Percentiles rank a stretch among this genome's conserved stretches.
Evolutionary conservation across 2,888 invertebrate species (phyloP).

Genomic region (Cosmorhoe ocellata): DNA sequence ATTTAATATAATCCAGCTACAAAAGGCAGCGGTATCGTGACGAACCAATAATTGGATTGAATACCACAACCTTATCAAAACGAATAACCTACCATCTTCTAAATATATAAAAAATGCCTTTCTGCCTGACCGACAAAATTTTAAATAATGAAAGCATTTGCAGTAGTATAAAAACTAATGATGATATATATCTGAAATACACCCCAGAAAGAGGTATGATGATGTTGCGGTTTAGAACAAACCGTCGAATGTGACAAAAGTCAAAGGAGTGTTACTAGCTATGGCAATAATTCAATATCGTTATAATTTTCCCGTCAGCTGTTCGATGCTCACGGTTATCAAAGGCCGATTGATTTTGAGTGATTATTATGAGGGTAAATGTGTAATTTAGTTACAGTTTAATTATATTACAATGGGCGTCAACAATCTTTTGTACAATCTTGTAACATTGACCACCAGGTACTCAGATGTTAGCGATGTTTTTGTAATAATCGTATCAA

Average conservation of each 20-base stretch:
- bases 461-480: too few relatives aligned
- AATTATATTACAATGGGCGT: neutral
- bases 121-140: neutral
- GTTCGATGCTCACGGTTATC: slow-evolving; percentile 56
- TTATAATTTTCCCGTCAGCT: slow-evolving; percentile 60
- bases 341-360: slow-evolving; percentile 46
- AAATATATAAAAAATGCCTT: neutral
- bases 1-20: slow-evolving; percentile 24
- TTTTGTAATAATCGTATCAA: too few relatives aligned
- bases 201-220: too few relatives aligned
- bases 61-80: slow-evolving; percentile 68
- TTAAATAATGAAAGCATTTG: too few relatives aligned
- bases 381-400: slow-evolving; percentile 12
- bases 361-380: slow-evolving; percentile 27
- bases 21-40: slow-evolving; percentile 58
- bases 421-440: too few relatives aligned
- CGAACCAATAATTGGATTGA: slow-evolving; percentile 75
- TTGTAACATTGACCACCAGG: too few relatives aligned
- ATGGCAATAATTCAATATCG: slow-evolving; percentile 61
- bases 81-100: slow-evolving; percentile 43
- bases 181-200: too few relatives aligned
- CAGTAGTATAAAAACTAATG: too few relatives aligned
- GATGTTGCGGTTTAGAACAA: too few relatives aligned
- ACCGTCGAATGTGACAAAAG: too few relatives aligned
- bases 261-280: neutral